phyloP scores from a whole-genome alignment of 2,113 vertebrate species.

The Formicarius rufipectus region DNA sequence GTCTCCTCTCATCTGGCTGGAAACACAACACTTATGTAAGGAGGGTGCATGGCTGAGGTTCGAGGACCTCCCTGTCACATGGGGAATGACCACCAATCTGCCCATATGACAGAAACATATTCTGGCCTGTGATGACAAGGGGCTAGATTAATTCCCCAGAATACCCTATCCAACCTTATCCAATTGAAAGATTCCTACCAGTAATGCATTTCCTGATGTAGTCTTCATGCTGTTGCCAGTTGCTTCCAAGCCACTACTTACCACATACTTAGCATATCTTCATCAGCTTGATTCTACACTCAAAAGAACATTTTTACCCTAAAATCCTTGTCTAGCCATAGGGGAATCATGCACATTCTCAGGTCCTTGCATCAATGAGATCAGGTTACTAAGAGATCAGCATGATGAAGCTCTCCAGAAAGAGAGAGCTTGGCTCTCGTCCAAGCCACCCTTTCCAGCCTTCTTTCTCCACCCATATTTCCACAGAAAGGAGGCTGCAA shows the following conservation, averaged over 20 bases:
- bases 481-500: not conserved
- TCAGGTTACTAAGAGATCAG: not conserved
- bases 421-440: too few relatives aligned
- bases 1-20: not conserved
- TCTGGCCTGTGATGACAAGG: not conserved
- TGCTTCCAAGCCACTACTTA: not conserved
- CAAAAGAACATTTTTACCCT: not conserved
- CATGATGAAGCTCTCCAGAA: not conserved
- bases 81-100: not conserved
- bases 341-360: not conserved
- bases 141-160: not conserved
- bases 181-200: not conserved
- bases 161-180: not conserved
- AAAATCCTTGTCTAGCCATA: not conserved
- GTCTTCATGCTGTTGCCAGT: not conserved
- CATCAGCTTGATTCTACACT: not conserved
- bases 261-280: not conserved
- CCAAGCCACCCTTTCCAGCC: not conserved
- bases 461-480: not conserved
- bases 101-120: not conserved
- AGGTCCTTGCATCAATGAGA: not conserved
- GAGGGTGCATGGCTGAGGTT: not conserved
- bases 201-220: not conserved
- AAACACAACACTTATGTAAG: not conserved
- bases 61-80: not conserved